Percentiles rank a stretch among this genome's conserved stretches.
phyloP scores from a whole-genome alignment of 2,113 vertebrate species.

The Coracopsis vasa region DNA sequence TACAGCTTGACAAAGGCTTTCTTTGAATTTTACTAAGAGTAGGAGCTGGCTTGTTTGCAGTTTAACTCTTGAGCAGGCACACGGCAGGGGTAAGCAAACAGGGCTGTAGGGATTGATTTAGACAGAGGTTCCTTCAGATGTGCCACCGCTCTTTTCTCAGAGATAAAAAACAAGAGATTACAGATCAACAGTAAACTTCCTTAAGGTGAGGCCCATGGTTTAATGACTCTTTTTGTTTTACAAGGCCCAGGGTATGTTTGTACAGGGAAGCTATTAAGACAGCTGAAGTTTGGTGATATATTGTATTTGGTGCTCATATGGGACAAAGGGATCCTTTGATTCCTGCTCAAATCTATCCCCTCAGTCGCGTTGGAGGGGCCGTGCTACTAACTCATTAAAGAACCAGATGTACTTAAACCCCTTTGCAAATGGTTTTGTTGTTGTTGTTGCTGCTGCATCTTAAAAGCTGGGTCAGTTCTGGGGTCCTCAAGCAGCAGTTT shows the following conservation, averaged over 20 bases:
- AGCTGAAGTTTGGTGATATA: background rate
- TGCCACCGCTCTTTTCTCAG: background rate
- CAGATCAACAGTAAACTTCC: slow-evolving; percentile 18
- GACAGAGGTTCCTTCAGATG: background rate
- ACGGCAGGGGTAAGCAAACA: background rate
- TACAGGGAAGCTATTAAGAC: slow-evolving; percentile 27
- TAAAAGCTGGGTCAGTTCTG: background rate
- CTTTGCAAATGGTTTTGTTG: background rate
- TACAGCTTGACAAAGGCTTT: background rate
- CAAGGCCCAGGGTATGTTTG: background rate
- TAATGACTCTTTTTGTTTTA: slow-evolving; percentile 12
- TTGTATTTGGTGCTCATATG: background rate
- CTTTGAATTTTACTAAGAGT: background rate
- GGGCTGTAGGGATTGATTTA: background rate
- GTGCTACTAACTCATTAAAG: background rate
- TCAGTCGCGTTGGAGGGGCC: background rate
- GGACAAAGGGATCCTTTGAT: slow-evolving; percentile 19
- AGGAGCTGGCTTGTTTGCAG: slow-evolving; percentile 21
- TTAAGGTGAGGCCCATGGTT: background rate
- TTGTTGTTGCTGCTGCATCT: background rate
- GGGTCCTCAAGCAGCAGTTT: background rate
- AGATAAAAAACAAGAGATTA: slow-evolving; percentile 25
- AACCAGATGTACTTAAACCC: background rate
- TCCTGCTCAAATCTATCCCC: background rate
- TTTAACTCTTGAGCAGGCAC: background rate